Percentiles rank a stretch among this genome's conserved stretches.
Evolutionary conservation across 2,797 vertebrate genomes (phyloP).

Genomic region (Gobionotothen gibberifrons): DNA sequence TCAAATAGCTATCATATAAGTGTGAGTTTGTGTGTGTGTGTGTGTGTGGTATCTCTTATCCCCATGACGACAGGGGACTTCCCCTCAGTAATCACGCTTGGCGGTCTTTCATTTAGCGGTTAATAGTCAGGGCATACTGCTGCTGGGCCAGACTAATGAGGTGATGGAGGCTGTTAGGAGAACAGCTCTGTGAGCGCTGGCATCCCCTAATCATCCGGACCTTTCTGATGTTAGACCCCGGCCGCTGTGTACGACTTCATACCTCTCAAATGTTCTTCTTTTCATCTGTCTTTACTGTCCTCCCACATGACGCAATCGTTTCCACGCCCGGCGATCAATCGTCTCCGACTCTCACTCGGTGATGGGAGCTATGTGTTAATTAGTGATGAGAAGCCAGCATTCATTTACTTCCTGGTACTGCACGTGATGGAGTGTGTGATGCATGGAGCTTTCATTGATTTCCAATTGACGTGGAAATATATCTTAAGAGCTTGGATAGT

Average conservation of each 20-base stretch:
- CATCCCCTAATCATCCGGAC: slow-evolving; percentile 69
- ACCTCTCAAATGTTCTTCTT: slow-evolving; percentile 21
- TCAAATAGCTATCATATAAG: slow-evolving; percentile 52
- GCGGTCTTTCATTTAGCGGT: slow-evolving; percentile 77
- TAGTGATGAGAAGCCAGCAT: slow-evolving; percentile 58
- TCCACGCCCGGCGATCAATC: slow-evolving; percentile 21
- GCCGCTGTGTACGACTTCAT: slow-evolving; percentile 40
- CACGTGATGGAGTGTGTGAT: slow-evolving; percentile 20
- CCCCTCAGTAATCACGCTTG: slow-evolving; percentile 74
- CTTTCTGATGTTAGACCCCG: slow-evolving; percentile 56
- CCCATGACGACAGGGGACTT: slow-evolving; percentile 74
- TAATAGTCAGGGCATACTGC: slow-evolving; percentile 72
- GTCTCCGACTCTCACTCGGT: slow-evolving; percentile 21
- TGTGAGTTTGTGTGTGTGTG: slow-evolving; percentile 14
- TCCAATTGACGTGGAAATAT: slow-evolving; percentile 40
- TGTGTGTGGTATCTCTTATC: slow-evolving; percentile 51
- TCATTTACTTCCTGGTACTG: slow-evolving; percentile 39
- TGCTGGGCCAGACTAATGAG: slow-evolving; percentile 77
- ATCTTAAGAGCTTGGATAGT: slow-evolving; percentile 36
- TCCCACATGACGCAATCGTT: slow-evolving; percentile 11
- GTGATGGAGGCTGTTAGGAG: slow-evolving; percentile 66
- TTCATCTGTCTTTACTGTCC: neutral
- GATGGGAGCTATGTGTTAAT: slow-evolving; percentile 64
- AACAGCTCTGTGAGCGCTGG: slow-evolving; percentile 58
- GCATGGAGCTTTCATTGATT: slow-evolving; percentile 52